phyloP scores from a whole-genome alignment of 1,140 invertebrate species.

The Streblospio benedicti region DNA sequence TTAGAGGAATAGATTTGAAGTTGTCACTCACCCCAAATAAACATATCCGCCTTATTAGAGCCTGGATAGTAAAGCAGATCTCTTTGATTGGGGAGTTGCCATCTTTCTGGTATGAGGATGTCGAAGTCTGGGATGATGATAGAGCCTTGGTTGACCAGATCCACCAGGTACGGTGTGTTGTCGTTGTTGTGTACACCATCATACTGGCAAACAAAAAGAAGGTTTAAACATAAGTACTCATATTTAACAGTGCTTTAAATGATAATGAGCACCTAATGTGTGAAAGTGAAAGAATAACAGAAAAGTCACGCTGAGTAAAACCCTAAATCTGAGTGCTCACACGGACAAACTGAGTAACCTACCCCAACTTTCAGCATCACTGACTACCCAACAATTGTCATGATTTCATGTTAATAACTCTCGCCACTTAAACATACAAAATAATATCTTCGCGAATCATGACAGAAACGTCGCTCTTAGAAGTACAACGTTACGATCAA shows the following conservation, averaged over 20 bases:
- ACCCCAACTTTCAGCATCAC: no score
- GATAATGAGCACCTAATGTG: not conserved
- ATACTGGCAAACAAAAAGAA: not conserved
- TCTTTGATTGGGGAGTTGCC: not conserved
- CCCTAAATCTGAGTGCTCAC: not conserved
- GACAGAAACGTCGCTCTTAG: no score
- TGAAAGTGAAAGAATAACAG: not conserved
- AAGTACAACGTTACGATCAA: no score
- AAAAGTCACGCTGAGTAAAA: not conserved
- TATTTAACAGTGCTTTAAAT: not conserved
- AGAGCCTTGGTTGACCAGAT: constrained; percentile 10
- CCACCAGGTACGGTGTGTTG: constrained; percentile 6
- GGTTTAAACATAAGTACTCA: not conserved
- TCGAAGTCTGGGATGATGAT: constrained; percentile 2
- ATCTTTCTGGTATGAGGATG: not conserved
- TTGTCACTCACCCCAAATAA: not conserved
- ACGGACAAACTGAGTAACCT: not conserved
- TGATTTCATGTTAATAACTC: no score
- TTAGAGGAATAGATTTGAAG: not conserved
- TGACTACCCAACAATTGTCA: no score
- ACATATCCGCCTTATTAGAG: not conserved
- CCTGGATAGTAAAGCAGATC: constrained; percentile 1
- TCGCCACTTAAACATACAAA: no score
- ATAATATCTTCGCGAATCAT: no score
- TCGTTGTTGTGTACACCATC: not conserved